phyloP scores from a whole-genome alignment of 2,888 invertebrate genomes.

The Steinernema scapterisci region DNA sequence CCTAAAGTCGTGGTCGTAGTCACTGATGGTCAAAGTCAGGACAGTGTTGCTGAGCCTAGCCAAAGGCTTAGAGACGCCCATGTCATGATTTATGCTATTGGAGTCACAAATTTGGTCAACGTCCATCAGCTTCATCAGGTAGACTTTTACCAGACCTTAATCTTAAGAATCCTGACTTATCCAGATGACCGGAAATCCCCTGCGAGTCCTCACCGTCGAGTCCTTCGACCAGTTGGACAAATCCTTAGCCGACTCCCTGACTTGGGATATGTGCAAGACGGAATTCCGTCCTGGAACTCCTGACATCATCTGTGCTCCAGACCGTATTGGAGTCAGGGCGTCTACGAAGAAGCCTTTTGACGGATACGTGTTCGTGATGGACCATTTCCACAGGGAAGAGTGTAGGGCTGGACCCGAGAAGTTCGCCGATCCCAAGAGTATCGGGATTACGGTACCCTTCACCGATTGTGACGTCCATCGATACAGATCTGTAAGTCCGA shows the following conservation, averaged over 20 bases:
- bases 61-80: slow-evolving; percentile 63
- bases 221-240: slow-evolving; percentile 64
- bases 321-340: slow-evolving; percentile 66
- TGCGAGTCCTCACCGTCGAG: slow-evolving; percentile 66
- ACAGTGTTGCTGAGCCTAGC: slow-evolving; percentile 62
- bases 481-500: slow-evolving; percentile 62
- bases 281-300: slow-evolving; percentile 67
- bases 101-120: slow-evolving; percentile 67
- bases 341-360: slow-evolving; percentile 66
- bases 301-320: slow-evolving; percentile 66
- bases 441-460: slow-evolving; percentile 66
- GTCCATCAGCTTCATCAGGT: slow-evolving; percentile 66
- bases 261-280: slow-evolving; percentile 66
- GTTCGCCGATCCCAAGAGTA: slow-evolving; percentile 57
- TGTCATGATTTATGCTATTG: slow-evolving; percentile 68
- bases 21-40: slow-evolving; percentile 69
- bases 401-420: slow-evolving; percentile 64
- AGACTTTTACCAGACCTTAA: too few relatives aligned
- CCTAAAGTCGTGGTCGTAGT: slow-evolving; percentile 68
- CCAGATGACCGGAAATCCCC: slow-evolving; percentile 64
- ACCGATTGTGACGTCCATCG: slow-evolving; percentile 65
- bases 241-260: slow-evolving; percentile 61
- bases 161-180: not conserved
- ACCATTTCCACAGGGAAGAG: slow-evolving; percentile 60
- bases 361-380: slow-evolving; percentile 66